Evolutionary conservation across 2,888 invertebrate genomes (phyloP).

Genomic region (Incurvaria masculella): DNA sequence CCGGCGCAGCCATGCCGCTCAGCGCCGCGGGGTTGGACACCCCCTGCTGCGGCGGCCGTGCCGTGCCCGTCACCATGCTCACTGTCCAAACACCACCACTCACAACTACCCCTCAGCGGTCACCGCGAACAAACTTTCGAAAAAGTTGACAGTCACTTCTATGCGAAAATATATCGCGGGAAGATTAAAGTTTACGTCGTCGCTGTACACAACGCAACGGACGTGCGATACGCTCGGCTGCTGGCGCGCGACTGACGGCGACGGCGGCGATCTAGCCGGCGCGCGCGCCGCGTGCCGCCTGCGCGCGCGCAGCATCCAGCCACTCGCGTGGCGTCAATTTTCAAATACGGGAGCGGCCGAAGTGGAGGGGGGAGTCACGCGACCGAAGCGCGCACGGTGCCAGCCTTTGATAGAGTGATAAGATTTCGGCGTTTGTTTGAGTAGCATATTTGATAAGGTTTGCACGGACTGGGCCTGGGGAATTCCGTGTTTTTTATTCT

Average conservation of each 20-base stretch:
- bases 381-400: slow-evolving; percentile 33
- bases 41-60: slow-evolving; percentile 30
- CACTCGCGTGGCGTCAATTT: slow-evolving; percentile 11
- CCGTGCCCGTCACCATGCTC: slow-evolving; percentile 45
- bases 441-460: no score
- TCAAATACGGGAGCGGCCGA: slow-evolving; percentile 7
- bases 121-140: no score
- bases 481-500: no score
- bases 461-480: no score
- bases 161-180: no score
- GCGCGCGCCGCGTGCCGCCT: slow-evolving; percentile 1
- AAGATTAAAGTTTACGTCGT: slow-evolving; percentile 1
- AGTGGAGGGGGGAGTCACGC: slow-evolving; percentile 27
- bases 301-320: slow-evolving; percentile 12
- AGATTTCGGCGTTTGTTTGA: no score
- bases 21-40: slow-evolving; percentile 22
- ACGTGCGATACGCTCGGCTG: slow-evolving; percentile 25
- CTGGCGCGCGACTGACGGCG: slow-evolving; percentile 43
- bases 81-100: slow-evolving; percentile 20
- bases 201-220: slow-evolving; percentile 4
- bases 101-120: no score
- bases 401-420: no score
- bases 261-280: background rate
- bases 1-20: slow-evolving; percentile 30
- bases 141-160: no score